Evolutionary conservation across 2,113 vertebrate genomes (phyloP).

Genomic region (Mirounga angustirostris): DNA sequence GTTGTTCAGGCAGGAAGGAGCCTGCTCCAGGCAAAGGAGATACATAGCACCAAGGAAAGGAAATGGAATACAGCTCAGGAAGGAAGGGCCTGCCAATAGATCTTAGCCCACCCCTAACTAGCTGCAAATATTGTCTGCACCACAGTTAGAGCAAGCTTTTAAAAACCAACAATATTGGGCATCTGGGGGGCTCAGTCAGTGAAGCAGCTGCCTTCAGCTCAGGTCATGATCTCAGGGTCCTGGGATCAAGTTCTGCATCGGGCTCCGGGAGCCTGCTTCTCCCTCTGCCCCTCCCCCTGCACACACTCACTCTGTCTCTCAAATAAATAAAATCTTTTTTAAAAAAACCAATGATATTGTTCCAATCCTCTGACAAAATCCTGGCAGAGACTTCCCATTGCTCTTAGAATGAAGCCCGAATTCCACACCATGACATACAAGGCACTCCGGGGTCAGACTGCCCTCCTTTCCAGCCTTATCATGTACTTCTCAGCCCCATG

Average conservation of each 20-base stretch:
- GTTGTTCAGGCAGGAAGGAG: neutral
- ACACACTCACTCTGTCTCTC: too few species aligned
- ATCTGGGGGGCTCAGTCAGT: neutral
- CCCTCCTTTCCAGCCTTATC: neutral
- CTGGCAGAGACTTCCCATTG: neutral
- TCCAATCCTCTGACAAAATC: neutral
- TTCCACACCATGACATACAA: neutral
- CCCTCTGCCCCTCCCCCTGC: neutral
- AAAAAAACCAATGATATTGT: neutral
- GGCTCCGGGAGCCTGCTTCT: neutral
- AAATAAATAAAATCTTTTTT: neutral
- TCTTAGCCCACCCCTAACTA: neutral
- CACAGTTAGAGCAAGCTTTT: neutral
- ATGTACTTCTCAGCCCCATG: accelerated
- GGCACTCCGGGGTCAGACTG: neutral
- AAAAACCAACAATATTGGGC: neutral
- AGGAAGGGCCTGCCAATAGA: neutral
- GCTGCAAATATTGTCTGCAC: neutral
- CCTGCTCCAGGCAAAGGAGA: neutral
- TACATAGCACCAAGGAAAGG: neutral
- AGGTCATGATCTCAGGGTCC: neutral
- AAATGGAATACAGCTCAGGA: neutral
- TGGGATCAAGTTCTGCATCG: neutral
- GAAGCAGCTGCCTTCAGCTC: neutral
- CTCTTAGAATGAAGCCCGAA: neutral